Evolutionary conservation across 2,888 invertebrate genomes (phyloP).

Genomic region (Empis stercorea): DNA sequence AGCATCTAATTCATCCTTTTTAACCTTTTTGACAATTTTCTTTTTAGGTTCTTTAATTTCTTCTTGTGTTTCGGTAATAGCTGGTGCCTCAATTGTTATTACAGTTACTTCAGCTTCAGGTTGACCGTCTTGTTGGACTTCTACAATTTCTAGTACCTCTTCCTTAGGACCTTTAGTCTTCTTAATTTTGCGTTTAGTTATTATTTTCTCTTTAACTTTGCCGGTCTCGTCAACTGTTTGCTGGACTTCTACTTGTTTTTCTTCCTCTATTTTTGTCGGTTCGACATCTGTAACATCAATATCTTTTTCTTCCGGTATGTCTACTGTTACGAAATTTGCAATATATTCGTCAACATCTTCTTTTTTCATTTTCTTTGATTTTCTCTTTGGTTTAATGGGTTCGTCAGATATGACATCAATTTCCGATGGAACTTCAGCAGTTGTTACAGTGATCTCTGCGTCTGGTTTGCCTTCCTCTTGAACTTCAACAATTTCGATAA

Average conservation of each 20-base stretch:
- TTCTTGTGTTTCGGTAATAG: neutral
- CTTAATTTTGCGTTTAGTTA: constrained; percentile 29
- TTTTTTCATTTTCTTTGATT: constrained; percentile 22
- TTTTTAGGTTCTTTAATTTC: constrained; percentile 25
- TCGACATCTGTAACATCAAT: constrained; percentile 7
- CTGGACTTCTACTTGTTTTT: constrained; percentile 30
- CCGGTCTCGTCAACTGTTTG: constrained; percentile 30
- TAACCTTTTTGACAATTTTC: constrained; percentile 30
- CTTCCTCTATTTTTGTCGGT: constrained; percentile 23
- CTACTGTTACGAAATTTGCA: constrained; percentile 21
- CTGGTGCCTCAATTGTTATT: constrained; percentile 28
- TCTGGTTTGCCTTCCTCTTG: constrained; percentile 9
- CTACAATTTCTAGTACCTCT: constrained; percentile 33
- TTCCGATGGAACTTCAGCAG: constrained; percentile 19
- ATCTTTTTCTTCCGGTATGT: constrained; percentile 7
- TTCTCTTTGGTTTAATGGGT: constrained; percentile 26
- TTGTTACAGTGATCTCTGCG: constrained; percentile 31
- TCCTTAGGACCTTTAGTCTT: constrained; percentile 35
- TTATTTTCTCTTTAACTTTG: constrained; percentile 25
- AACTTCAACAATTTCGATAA: constrained; percentile 30
- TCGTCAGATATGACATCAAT: constrained; percentile 4
- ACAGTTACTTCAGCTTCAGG: constrained; percentile 35
- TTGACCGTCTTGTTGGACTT: constrained; percentile 34
- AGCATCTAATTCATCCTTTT: constrained; percentile 31
- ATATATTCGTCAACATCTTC: constrained; percentile 27